These are phyloP conservation scores for Tachycineta bicolor DNA, from an alignment of 2,113 vertebrate genomes.

Conservation along the genomic window DNA sequence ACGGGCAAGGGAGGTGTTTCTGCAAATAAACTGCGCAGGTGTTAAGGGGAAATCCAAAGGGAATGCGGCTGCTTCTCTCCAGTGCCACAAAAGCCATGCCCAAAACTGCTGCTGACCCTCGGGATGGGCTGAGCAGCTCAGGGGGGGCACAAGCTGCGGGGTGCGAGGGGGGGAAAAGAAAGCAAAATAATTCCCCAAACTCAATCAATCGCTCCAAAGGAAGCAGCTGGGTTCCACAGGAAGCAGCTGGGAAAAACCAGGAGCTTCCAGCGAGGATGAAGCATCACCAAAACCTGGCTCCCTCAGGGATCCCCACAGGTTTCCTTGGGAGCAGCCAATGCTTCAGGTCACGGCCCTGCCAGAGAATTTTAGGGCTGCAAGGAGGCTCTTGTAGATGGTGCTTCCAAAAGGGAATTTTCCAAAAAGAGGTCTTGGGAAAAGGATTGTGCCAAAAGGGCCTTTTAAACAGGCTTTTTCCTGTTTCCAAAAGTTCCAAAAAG, in stretches of 20 bases:
- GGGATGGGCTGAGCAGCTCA: not conserved
- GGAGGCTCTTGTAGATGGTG: not conserved
- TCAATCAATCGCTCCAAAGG: rapidly evolving
- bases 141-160: not conserved
- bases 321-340: not conserved
- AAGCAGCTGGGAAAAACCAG: not conserved
- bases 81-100: not conserved
- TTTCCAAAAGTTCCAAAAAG: too few species aligned
- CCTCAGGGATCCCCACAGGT: not conserved
- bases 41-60: not conserved
- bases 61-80: not conserved
- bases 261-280: not conserved
- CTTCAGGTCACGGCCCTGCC: not conserved
- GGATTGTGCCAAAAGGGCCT: not conserved
- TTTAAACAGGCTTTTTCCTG: not conserved
- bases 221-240: not conserved
- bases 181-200: not conserved
- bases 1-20: not conserved
- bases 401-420: not conserved
- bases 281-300: not conserved
- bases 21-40: not conserved
- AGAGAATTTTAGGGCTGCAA: not conserved
- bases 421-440: not conserved
- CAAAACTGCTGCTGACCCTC: not conserved
- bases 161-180: not conserved